Evolutionary conservation across 2,888 invertebrate species (phyloP), one percentile per base, ranked within the genome.

Genomic region (Aspidiotus rigidus): DNA sequence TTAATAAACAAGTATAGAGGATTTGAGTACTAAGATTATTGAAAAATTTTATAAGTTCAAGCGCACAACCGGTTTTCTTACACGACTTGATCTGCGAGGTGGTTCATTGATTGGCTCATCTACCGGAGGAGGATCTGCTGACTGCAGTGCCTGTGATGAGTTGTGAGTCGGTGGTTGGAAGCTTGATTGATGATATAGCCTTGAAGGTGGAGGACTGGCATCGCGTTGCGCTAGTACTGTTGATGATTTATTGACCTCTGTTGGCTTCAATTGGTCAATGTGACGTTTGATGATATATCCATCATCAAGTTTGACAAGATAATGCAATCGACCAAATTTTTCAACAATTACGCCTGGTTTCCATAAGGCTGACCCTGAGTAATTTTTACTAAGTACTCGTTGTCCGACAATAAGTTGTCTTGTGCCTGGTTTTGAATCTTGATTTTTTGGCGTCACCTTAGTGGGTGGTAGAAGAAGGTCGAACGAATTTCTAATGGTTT

Each of bases 281-380:
- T 74, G 74, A 13, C 72, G 69, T 71, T 74, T 73, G 17, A 73
- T 71, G 2, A 69, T 60, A 56, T 73, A 72, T 2, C 70, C 70
- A 64, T 72, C 64, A 66, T 73, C 73, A 10, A 74, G 53, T 66
- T 72, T 61, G 8, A 74, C 59, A 17, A 72, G 56, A 60, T 74
- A 73, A 55, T 72, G 73, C 16, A 72, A 49, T 15, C 55, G 56
- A 15, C 73, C 73, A 9, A 73, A 42, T 17, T 61, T 54, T 70
- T 72, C 69, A 10, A 71, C 66, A 6, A 74, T 66, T 54, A 42
- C 71, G 5, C 72, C 73, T 44, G 49, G 70, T 71, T 72, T 72
- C 73, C 72, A 74, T 59, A 69, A 42, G 17, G 13, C 57, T 2
- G 71, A 66, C 41, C 57, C 56, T 11, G 16, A 28, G 49, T 71